Evolutionary conservation across 2,888 invertebrate genomes (phyloP).

Genomic region (Andrena praecox): DNA sequence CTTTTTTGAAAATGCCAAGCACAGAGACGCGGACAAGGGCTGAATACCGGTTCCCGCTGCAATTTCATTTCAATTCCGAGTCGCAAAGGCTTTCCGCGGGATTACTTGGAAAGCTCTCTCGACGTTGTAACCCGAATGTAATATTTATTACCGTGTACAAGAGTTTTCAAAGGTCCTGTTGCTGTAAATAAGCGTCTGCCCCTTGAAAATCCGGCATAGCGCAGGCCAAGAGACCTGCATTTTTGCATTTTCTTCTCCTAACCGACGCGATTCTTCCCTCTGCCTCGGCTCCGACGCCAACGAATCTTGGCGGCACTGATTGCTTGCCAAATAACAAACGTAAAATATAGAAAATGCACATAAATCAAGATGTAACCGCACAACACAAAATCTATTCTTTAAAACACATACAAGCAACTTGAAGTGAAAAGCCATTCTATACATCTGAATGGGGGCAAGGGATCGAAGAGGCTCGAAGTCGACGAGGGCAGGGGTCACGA

Average conservation of each 20-base stretch:
- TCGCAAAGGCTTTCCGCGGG: slow-evolving; percentile 10
- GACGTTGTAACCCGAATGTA: slow-evolving; percentile 19
- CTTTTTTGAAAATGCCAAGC: not conserved
- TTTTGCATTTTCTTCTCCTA: not conserved
- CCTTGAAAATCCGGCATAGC: not conserved
- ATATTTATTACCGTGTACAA: slow-evolving; percentile 25
- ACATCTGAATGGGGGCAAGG: not conserved
- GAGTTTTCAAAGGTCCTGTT: slow-evolving; percentile 11
- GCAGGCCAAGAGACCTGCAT: not conserved
- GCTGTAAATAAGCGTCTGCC: not conserved
- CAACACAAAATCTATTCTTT: not conserved
- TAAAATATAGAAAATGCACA: not conserved
- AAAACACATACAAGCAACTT: not conserved
- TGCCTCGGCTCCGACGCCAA: not conserved
- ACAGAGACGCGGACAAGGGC: not conserved
- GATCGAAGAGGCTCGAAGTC: slow-evolving; percentile 4
- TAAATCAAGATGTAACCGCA: not conserved
- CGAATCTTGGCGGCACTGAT: no score
- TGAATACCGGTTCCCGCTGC: not conserved
- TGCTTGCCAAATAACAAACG: no score
- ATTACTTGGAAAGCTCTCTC: slow-evolving; percentile 19
- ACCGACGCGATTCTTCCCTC: not conserved
- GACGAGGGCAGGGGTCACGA: slow-evolving; percentile 16
- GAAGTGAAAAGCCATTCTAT: not conserved
- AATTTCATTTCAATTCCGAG: slow-evolving; percentile 33